These are phyloP conservation scores for Phyllostomus hastatus DNA, from an alignment of 2,113 vertebrate genomes.

Conservation along the genomic window DNA sequence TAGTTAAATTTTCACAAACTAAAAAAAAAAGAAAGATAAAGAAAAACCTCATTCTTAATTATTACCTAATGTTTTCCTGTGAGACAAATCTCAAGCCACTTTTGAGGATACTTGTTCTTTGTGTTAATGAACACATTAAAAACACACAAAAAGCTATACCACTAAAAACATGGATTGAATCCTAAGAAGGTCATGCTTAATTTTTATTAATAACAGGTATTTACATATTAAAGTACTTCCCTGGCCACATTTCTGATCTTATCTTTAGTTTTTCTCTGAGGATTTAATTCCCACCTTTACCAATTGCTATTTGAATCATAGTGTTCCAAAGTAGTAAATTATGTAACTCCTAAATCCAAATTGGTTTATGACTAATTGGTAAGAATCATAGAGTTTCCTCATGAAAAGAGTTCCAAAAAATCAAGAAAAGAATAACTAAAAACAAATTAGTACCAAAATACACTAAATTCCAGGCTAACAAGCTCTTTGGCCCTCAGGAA, in stretches of 20 bases:
- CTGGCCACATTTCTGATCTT: slow-evolving; percentile 14
- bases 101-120: neutral
- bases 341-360: slow-evolving; percentile 35
- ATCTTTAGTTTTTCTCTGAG: slow-evolving; percentile 24
- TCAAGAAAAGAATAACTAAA: slow-evolving; percentile 45
- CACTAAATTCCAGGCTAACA: slow-evolving; percentile 53
- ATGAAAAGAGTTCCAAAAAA: slow-evolving; percentile 55
- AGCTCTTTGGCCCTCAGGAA: slow-evolving; percentile 28
- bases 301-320: slow-evolving; percentile 23
- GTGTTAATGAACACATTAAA: slow-evolving; percentile 35
- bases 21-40: too few species aligned
- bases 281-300: slow-evolving; percentile 23
- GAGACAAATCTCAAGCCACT: neutral
- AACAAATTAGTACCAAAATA: slow-evolving; percentile 39
- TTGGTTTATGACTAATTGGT: slow-evolving; percentile 55
- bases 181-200: neutral
- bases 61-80: slow-evolving; percentile 31
- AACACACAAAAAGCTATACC: neutral
- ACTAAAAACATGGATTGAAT: neutral
- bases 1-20: neutral
- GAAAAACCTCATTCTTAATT: neutral
- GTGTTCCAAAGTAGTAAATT: slow-evolving; percentile 1
- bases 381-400: slow-evolving; percentile 8
- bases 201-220: slow-evolving; percentile 5
- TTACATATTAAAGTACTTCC: slow-evolving; percentile 9